Base-by-base conservation (phyloP, 2,888 invertebrate genomes). In the Spodoptera picta region DNA sequence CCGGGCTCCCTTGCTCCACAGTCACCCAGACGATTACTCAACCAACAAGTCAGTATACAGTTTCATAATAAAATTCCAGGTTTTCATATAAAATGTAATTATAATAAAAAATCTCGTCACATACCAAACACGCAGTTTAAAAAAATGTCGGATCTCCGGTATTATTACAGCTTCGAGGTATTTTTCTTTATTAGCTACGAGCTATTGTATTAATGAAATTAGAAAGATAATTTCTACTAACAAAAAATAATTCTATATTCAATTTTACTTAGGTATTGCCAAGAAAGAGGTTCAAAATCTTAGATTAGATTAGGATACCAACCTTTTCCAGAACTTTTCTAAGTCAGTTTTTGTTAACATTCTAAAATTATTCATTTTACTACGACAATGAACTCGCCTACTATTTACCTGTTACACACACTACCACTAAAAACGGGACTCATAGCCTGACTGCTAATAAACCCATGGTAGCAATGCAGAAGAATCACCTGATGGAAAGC, bases 141-240 rank as follows among this genome's bases (percentile, higher is more conserved):
- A 58, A 46, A 46, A 56, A 44, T 48, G n/a, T 48, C 42, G 11
- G 36, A 14, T n/a, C 53, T 50, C 36, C 5, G 24, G 51, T 54
- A 52, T 44, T 58, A 55, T 61, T 45, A 72, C 54, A 23, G 24
- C 50, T 44, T 14, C 36, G 11, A 59, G 27, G 43, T 72, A 48
- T 60, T 65, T 71, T 54, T 60, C 53, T 57, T 50, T 60, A 57
- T 46, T 57, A 65, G 19, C 53, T 44, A 23, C 14, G 45, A 60
- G 54, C 54, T 46, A 43, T 54, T n/a, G 47, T 51, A 71, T 60
- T 51, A 48, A 51, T 45, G 54, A 51, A 46, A 42, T 47, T 65
- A 43, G 27, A 27, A 5, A 27, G 27, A 27, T 27, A 27, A 19
- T 27, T 0, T 27, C 27, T 27, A 27, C 27, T 27, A 27, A 27